Evolutionary conservation across 2,797 vertebrate species (phyloP), one percentile per base, ranked within the genome.

Genomic region (Staurois parvus): DNA sequence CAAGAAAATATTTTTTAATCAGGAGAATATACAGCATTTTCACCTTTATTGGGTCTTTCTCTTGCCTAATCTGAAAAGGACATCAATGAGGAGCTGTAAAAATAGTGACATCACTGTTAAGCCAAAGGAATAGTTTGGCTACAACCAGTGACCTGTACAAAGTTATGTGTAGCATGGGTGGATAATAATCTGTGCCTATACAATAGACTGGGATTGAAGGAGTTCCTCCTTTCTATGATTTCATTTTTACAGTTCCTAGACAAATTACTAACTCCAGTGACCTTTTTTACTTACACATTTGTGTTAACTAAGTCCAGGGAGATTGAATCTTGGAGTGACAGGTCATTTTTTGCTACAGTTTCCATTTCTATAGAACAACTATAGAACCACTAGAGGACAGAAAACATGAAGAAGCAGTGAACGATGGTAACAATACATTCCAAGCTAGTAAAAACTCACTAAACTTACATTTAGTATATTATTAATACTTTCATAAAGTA

Each of bases 91-190:
- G 59, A 62, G 37, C 34, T 78, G 62, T 28, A 78, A 42, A 78
- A 67, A 78, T 78, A 67, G 45, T 29, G 40, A 78, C 34, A 67
- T 28, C n/a, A 29, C 62, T 34, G 66, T 78, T n/a, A 29, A 28
- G 32, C 34, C 26, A 67, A 67, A 78, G 9, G 7, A 40, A 37
- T 17, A 67, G n/a, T n/a, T 19, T 28, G 52, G 37, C 28, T 68
- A 69, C 12, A 69, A n/a, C 67, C 64, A 79, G 37, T 30, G 28
- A 79, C 66, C 28, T 28, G 48, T 79, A 48, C n/a, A 79, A 79
- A 59, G 37, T 72, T 72, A 15, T 70, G 32, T 21, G 37, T 70
- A 34, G 37, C 70, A 17, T 0, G 17, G 37, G 37, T 10, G 13
- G 37, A 42, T 42, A 28, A 42, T 72, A 72, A 42, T 30, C 21